Conservation (phyloP, 2,888 invertebrate species). For the Sisyra terminalis region DNA sequence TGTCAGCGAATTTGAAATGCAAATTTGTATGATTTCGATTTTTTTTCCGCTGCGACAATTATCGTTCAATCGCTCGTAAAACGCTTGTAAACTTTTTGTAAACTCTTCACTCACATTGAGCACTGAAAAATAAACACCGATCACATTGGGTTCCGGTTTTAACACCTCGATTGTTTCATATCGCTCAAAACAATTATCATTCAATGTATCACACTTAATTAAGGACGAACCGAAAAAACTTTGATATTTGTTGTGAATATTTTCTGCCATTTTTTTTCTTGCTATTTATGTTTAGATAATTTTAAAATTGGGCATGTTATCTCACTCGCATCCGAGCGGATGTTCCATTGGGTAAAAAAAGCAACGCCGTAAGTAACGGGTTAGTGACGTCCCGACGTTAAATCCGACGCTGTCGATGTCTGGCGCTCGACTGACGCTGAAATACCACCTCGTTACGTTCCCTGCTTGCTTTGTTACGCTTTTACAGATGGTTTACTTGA, state of each 20-base stretch:
- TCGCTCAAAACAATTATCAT: neutral
- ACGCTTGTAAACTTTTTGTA: conserved; percentile 40
- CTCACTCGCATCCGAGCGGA: too few relatives aligned
- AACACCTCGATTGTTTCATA: conserved; percentile 25
- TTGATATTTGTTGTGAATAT: neutral
- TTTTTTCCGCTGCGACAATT: conserved; percentile 25
- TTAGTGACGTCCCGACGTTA: neutral
- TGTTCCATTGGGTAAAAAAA: neutral
- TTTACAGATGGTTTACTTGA: neutral
- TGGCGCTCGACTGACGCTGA: neutral
- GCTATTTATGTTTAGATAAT: neutral
- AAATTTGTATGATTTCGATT: conserved; percentile 49
- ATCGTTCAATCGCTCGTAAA: conserved; percentile 30
- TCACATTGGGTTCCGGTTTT: conserved; percentile 31
- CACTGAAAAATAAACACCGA: conserved; percentile 54
- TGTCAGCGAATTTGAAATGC: conserved; percentile 29
- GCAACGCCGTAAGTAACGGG: neutral
- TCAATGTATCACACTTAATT: neutral
- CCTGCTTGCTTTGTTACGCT: neutral
- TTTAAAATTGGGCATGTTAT: too few relatives aligned
- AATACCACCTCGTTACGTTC: neutral
- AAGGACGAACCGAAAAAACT: neutral
- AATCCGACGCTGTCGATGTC: neutral
- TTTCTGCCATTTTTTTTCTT: neutral
- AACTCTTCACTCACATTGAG: conserved; percentile 56